Evolutionary conservation across 1,140 invertebrate species (phyloP).

Genomic region (Archegozetes longisetosus): DNA sequence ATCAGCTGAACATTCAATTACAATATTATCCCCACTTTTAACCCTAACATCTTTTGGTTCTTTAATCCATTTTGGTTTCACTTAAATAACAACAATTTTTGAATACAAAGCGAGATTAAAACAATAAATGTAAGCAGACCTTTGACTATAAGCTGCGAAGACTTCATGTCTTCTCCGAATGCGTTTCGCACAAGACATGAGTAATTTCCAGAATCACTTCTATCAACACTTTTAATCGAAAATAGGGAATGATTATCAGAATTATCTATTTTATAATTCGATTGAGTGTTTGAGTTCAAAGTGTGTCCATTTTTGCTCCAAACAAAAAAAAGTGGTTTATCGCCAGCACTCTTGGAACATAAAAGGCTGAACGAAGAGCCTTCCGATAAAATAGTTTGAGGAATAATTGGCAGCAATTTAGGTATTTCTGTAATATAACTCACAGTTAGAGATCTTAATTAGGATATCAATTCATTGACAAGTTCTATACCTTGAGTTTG

Average conservation of each 20-base stretch:
- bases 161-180: background rate
- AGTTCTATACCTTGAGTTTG: too few species aligned
- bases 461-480: too few species aligned
- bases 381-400: too few species aligned
- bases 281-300: background rate
- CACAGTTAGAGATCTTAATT: too few species aligned
- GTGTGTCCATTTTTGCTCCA: slow-evolving; percentile 6
- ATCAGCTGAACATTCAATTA: slow-evolving; percentile 68
- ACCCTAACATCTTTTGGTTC: slow-evolving; percentile 71
- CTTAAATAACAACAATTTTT: background rate
- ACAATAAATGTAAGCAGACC: background rate
- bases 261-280: background rate
- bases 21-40: slow-evolving; percentile 59
- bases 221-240: background rate
- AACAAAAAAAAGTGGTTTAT: background rate
- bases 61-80: slow-evolving; percentile 67
- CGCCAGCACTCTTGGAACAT: background rate
- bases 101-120: background rate
- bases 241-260: background rate
- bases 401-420: too few species aligned
- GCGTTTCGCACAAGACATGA: slow-evolving; percentile 1
- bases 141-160: slow-evolving; percentile 1
- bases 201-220: slow-evolving; percentile 6
- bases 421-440: too few species aligned
- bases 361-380: too few species aligned